Conservation (phyloP, 2,888 invertebrate genomes). For the Halictus quadricinctus region DNA sequence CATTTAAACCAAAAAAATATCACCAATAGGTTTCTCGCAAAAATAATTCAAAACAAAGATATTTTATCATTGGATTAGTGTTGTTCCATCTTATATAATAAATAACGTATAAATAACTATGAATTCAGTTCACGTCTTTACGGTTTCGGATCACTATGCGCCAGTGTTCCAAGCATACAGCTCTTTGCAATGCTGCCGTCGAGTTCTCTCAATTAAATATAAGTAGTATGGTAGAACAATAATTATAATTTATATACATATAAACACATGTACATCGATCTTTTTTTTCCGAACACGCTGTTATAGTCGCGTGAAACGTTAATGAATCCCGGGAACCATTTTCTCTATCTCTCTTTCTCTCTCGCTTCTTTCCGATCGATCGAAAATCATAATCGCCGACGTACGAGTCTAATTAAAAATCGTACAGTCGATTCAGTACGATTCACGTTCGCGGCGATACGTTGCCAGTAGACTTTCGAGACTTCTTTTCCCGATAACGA, state of each 20-base stretch:
- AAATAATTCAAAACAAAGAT: background rate
- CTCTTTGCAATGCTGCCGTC: conserved; percentile 38
- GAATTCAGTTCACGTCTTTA: background rate
- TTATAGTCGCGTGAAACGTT: conserved; percentile 53
- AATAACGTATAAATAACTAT: background rate
- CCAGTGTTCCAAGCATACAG: conserved; percentile 33
- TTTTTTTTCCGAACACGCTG: conserved; percentile 66
- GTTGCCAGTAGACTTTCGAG: background rate
- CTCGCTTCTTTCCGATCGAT: background rate
- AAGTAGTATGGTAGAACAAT: conserved; percentile 73
- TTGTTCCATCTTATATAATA: background rate
- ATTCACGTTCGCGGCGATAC: too few relatives aligned
- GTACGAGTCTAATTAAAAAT: background rate
- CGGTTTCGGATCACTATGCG: conserved; percentile 2
- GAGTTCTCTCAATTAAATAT: conserved; percentile 65
- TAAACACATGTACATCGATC: conserved; percentile 80
- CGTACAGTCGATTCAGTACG: background rate
- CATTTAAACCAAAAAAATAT: too few relatives aligned
- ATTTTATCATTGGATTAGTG: background rate
- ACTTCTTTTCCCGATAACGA: background rate
- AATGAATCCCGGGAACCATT: conserved; percentile 27
- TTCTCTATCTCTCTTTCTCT: background rate
- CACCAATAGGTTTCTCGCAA: too few relatives aligned
- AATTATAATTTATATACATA: conserved; percentile 81
- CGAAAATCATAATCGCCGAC: conserved; percentile 27